Percentiles rank a stretch among this genome's conserved stretches.
These are phyloP conservation scores for Albula glossodonta DNA, from an alignment of 2,113 vertebrate genomes.

Conservation along the genomic window DNA sequence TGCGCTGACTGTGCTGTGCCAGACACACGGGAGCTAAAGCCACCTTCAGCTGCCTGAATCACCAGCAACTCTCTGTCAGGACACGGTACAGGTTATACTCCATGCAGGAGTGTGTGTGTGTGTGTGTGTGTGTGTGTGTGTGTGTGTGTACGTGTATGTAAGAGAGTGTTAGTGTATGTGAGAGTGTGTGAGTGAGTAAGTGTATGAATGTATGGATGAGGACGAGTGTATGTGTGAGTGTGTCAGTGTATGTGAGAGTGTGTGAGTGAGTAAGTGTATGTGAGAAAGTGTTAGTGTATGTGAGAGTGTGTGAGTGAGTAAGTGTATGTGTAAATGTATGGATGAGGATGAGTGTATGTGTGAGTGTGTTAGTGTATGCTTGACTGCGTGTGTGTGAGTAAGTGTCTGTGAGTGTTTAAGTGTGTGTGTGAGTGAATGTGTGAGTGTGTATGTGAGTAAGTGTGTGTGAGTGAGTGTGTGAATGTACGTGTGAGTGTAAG, in stretches of 20 bases:
- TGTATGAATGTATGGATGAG: constrained; percentile 16
- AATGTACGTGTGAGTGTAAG: not conserved
- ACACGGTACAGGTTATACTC: not conserved
- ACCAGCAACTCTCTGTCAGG: not conserved
- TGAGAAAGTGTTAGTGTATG: not conserved
- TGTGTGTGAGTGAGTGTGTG: not conserved
- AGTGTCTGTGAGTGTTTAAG: not conserved
- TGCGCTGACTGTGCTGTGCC: not conserved
- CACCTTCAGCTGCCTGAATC: not conserved
- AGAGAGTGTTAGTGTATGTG: constrained; percentile 10
- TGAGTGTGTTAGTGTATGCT: constrained; percentile 6
- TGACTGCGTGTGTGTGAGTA: constrained; percentile 30
- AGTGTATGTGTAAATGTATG: constrained; percentile 12
- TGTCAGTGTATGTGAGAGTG: constrained; percentile 3
- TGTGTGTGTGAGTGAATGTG: constrained; percentile 34
- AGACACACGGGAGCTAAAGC: not conserved
- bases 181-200: constrained; percentile 34
- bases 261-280: not conserved
- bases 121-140: constrained; percentile 7
- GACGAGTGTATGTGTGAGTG: constrained; percentile 31
- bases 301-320: not conserved
- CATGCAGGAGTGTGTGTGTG: not conserved
- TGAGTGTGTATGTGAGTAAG: constrained; percentile 7
- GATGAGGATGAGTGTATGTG: not conserved
- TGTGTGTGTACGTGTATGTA: not conserved